Base-by-base conservation (phyloP, 2,113 vertebrate genomes). In the Tympanuchus pallidicinctus region DNA sequence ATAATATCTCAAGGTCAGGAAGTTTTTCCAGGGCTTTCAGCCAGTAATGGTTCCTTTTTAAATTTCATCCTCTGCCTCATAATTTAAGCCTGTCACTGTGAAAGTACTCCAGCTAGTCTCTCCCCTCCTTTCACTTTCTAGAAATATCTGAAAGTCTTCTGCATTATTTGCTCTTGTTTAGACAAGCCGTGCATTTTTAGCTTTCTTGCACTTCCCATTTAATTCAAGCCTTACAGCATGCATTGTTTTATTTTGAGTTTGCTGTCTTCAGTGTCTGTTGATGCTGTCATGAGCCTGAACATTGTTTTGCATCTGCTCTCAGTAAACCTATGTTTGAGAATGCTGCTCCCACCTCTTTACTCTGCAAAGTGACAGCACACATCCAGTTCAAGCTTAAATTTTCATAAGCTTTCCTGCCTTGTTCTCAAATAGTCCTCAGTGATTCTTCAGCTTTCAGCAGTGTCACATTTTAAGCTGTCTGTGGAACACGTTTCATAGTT, bases 1-100 rank as follows among this genome's bases (percentile, higher is more conserved):
- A 45, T 64, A 86, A 86, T 81, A 91, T 40, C 63, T 91, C 86
- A 95, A 86, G 95, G 91, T 91, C 94, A 90, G 90, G 82, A 95
- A 81, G 47, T 72, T 94, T 91, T 94, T 88, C 85, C 73, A 86
- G 52, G 69, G 45, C 61, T 75, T 95, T 83, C 61, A 92, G 65
- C 57, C 82, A 82, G 54, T 65, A 19, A 78, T 43, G 52, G 60
- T 92, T 94, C 87, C 65, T 89, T 94, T 94, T 66, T 52, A 61
- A 78, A 83, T 88, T 91, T 81, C 70, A 82, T 84, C 57, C 76
- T 88, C 73, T 86, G 1, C n/a, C 48, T 91, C 72, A 72, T 92
- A 61, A 80, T 91, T 91, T 81, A 84, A 79, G 69, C 40, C 65
- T 82, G 73, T 81, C 93, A 86, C 60, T 89, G 22, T 65, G 65